Percentiles rank a stretch among this genome's conserved stretches.
phyloP scores from a whole-genome alignment of 2,797 vertebrate species.

The Simalia tracyae region DNA sequence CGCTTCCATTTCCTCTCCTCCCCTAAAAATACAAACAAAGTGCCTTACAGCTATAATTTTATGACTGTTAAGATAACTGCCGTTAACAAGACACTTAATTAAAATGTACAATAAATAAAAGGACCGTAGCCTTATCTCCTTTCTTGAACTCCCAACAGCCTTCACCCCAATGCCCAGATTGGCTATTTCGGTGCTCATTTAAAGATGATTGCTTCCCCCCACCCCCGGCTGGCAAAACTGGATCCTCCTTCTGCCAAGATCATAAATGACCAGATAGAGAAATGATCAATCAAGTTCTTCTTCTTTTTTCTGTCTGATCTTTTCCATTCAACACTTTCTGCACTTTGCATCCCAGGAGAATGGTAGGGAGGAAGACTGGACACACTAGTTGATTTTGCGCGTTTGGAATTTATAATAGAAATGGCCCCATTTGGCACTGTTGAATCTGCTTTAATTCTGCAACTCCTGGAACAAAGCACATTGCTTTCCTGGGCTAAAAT shows the following conservation, averaged over 20 bases:
- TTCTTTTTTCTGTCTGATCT: constrained; percentile 75
- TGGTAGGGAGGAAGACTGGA: constrained; percentile 66
- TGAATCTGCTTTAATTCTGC: constrained; percentile 56
- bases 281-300: constrained; percentile 93
- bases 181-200: constrained; percentile 97
- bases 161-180: constrained; percentile 92
- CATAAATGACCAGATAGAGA: constrained; percentile 99
- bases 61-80: constrained; percentile 99
- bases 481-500: constrained; percentile 35
- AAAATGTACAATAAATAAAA: constrained; percentile 99
- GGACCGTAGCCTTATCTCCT: constrained; percentile 93
- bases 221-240: constrained; percentile 86
- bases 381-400: constrained; percentile 60
- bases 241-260: constrained; percentile 93
- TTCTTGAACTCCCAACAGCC: constrained; percentile 88
- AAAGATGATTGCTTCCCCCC: constrained; percentile 96
- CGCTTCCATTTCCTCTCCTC: constrained; percentile 61
- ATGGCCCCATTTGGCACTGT: constrained; percentile 65
- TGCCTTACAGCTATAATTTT: constrained; percentile 99
- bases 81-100: constrained; percentile 99
- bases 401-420: constrained; percentile 61
- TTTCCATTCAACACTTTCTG: constrained; percentile 81
- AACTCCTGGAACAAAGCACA: constrained; percentile 35
- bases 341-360: constrained; percentile 65
- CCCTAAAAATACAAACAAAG: constrained; percentile 89